Evolutionary conservation across 2,797 vertebrate genomes (phyloP).

Genomic region (Alectoris magna): DNA sequence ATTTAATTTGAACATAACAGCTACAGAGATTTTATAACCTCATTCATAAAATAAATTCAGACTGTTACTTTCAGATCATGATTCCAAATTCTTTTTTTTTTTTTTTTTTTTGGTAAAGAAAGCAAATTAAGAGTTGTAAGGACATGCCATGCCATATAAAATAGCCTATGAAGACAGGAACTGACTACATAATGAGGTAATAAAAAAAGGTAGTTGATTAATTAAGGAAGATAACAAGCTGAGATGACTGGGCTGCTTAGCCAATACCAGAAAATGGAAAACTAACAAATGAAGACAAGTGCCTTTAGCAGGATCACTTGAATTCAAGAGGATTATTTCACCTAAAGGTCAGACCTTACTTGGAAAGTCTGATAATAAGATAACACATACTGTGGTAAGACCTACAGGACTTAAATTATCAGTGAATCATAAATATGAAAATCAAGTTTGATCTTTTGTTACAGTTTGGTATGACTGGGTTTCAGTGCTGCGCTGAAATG

Average conservation of each 20-base stretch:
- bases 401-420: not conserved
- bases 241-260: not conserved
- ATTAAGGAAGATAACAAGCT: not conserved
- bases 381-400: not conserved
- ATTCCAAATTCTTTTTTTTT: not conserved
- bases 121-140: not conserved
- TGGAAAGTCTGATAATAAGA: not conserved
- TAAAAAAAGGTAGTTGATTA: not conserved
- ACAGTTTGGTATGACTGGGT: not conserved
- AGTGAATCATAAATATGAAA: not conserved
- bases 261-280: not conserved
- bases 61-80: not conserved
- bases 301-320: not conserved
- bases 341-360: not conserved
- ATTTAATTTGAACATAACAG: conserved; percentile 9
- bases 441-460: not conserved
- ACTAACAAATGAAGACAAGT: not conserved
- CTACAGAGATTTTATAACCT: not conserved
- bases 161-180: not conserved
- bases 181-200: not conserved
- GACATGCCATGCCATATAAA: not conserved
- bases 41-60: not conserved
- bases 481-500: not conserved
- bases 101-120: not conserved
- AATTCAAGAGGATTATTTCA: not conserved